Evolutionary conservation across 2,888 invertebrate genomes (phyloP), one percentile per base, ranked within the genome.

Genomic region (Gastracanthus pulcherrimus): DNA sequence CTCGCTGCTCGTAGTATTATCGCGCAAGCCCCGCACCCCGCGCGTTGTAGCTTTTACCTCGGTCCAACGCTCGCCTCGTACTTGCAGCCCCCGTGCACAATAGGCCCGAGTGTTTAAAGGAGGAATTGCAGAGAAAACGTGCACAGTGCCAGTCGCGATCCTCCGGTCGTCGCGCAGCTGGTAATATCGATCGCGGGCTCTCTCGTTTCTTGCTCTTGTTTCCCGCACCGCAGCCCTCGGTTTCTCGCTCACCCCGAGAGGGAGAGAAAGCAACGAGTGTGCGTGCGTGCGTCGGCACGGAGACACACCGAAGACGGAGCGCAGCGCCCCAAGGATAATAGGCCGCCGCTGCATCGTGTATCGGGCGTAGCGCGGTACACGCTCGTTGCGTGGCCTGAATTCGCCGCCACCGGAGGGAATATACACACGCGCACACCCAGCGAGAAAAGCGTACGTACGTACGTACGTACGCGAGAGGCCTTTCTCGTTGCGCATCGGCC

Each of bases 241-340:
- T n/a, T n/a, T n/a, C n/a, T n/a, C n/a, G n/a, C n/a, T n/a, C n/a
- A n/a, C n/a, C n/a, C n/a, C n/a, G 29, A 51, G 48, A 19, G 69
- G 26, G 19, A 58, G 16, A 29, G 60, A 31, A 45, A 45, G 41
- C 26, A 58, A n/a, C n/a, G n/a, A n/a, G n/a, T n/a, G n/a, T n/a
- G n/a, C n/a, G n/a, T n/a, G n/a, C n/a, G n/a, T n/a, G n/a, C n/a
- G n/a, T n/a, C n/a, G n/a, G n/a, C n/a, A n/a, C n/a, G n/a, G n/a
- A n/a, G n/a, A n/a, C n/a, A n/a, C n/a, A n/a, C n/a, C n/a, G n/a
- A n/a, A n/a, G n/a, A n/a, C n/a, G n/a, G n/a, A n/a, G n/a, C n/a
- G 60, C 58, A 36, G 13, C 51, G 64, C 64, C 75, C 64, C 74
- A 62, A 74, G 62, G 74, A 62, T 48, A 45, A 74, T 29, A 62